These are phyloP conservation scores for Stenurella melanura DNA, from an alignment of 2,888 invertebrate genomes.

Conservation along the genomic window DNA sequence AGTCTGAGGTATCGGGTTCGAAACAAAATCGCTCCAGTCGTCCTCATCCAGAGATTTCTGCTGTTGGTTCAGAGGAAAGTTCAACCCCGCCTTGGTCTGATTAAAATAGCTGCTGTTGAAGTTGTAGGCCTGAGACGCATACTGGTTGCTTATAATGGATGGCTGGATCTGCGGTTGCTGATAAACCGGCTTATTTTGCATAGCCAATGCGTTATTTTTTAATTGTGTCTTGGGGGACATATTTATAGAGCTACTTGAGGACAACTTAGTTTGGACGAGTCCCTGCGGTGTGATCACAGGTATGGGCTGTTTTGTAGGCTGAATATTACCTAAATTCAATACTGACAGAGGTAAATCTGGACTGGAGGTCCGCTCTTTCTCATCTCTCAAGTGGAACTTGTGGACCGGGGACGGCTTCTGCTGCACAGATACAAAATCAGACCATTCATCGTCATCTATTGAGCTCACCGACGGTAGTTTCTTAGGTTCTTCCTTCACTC, in stretches of 20 bases:
- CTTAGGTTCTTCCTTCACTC: conserved; percentile 21
- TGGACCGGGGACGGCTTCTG: conserved; percentile 60
- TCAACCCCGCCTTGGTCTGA: conserved; percentile 24
- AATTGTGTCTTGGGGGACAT: conserved; percentile 46
- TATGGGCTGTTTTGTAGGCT: conserved; percentile 68
- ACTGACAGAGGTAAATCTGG: conserved; percentile 70
- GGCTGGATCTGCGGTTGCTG: conserved; percentile 58
- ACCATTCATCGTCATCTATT: conserved; percentile 78
- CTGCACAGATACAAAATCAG: conserved; percentile 76
- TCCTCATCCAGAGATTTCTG: conserved; percentile 69
- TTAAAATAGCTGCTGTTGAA: conserved; percentile 27
- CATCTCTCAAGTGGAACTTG: conserved; percentile 50
- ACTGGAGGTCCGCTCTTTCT: conserved; percentile 63
- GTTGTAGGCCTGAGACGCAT: conserved; percentile 56
- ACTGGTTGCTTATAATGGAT: conserved; percentile 68
- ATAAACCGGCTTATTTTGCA: conserved; percentile 42
- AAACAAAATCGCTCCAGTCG: conserved; percentile 77
- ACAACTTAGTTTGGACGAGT: conserved; percentile 68
- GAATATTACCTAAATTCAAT: conserved; percentile 68
- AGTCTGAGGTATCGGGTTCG: conserved; percentile 69
- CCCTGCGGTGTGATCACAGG: conserved; percentile 70
- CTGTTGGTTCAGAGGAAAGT: conserved; percentile 10
- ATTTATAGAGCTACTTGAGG: conserved; percentile 52
- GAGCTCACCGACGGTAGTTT: conserved; percentile 33
- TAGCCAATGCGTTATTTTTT: conserved; percentile 45